Evolutionary conservation across 2,888 invertebrate species (phyloP), one percentile per base, ranked within the genome.

Genomic region (Eupithecia pulchellata): DNA sequence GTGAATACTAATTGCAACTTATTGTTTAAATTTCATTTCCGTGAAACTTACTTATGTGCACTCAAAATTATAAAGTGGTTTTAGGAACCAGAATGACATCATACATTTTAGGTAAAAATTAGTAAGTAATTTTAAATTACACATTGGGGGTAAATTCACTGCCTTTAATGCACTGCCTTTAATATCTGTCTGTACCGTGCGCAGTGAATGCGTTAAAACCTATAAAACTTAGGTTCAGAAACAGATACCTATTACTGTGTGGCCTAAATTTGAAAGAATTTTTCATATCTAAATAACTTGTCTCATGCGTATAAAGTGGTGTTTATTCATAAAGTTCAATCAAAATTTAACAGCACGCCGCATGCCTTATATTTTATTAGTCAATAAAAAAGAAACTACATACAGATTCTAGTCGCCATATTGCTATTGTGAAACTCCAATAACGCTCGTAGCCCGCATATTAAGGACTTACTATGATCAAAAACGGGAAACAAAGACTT

Each of bases 361-460:
- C 71, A 62, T 64, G 68, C 39, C 73, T 30, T 68, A 71, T 74
- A 75, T 73, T 78, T 75, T 77, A 79, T 76, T 77, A 76, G 75
- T 82, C 84, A 83, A 86, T 85, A 84, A 87, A 87, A 84, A 83
- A 84, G 83, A 86, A 87, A 84, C 83, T 68, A 80, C 79, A 83
- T 82, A 80, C 85, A 80, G 80, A 88, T 87, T 84, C 88, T 83
- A 85, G 84, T 77, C 80, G 84, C 88, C 88, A 87, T 88, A 86
- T 85, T 85, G 87, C 89, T 88, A 93, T 93, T 93, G 92, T 93
- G 92, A 92, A 91, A 92, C 91, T 86, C 85, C 88, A 86, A 91
- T 91, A 90, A 86, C 88, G 86, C 86, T 88, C 92, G 91, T 91
- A 92, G 87, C 89, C 90, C 90, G 93, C 93, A 93, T 93, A 93